Conservation (phyloP, 2,797 vertebrate species). For the Loris lydekkerianus region DNA sequence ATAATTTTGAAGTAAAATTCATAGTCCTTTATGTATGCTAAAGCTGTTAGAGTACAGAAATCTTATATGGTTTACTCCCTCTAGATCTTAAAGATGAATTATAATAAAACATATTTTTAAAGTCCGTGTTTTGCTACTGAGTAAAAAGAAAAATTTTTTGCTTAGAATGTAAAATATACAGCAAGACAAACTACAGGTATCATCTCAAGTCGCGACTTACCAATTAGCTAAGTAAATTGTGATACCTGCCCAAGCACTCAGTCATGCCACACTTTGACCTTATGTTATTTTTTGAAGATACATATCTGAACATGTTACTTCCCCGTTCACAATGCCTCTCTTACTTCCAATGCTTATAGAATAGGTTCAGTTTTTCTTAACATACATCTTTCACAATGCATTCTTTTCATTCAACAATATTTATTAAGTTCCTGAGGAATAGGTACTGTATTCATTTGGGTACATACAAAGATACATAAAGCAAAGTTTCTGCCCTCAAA, state of each 20-base stretch:
- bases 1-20: constrained; percentile 26
- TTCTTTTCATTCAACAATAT: background rate
- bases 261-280: background rate
- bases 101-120: background rate
- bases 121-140: background rate
- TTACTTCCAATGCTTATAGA: background rate
- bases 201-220: background rate
- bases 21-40: background rate
- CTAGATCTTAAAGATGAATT: background rate
- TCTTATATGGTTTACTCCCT: background rate
- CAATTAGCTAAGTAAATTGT: background rate
- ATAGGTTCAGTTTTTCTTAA: background rate
- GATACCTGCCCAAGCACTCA: background rate
- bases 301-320: background rate
- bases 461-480: background rate
- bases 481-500: background rate
- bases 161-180: background rate
- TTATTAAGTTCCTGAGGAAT: background rate
- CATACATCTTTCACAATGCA: background rate
- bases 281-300: background rate
- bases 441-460: background rate
- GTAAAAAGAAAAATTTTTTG: background rate
- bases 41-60: background rate
- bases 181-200: background rate
- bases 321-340: background rate